A percentile compares a stretch with the other conserved stretches of the same genome.
Conservation (phyloP, 2,797 vertebrate species). For the Malurus splendens region DNA sequence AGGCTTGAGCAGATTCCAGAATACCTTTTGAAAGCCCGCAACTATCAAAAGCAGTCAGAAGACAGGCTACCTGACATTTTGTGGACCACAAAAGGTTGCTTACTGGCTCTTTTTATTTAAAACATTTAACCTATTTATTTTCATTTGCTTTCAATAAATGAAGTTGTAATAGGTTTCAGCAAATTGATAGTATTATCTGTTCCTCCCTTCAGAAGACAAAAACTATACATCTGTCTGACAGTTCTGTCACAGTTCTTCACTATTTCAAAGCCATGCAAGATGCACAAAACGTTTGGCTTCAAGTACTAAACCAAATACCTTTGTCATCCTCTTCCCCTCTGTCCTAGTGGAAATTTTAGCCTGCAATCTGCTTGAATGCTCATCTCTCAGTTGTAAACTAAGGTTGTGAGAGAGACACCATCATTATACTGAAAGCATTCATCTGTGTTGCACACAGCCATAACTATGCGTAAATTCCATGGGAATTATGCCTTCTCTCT, state of each 20-base stretch:
- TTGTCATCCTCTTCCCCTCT: neutral
- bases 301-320: neutral
- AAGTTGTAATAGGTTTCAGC: neutral
- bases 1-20: neutral
- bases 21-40: neutral
- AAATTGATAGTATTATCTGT: neutral
- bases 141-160: neutral
- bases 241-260: neutral
- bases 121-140: neutral
- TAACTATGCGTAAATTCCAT: accelerated
- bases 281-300: neutral
- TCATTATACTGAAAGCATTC: neutral
- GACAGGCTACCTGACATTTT: neutral
- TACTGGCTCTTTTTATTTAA: neutral
- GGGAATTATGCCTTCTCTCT: neutral
- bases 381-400: neutral
- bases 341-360: neutral
- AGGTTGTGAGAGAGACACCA: neutral
- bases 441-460: accelerated
- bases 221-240: neutral
- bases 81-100: neutral
- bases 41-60: neutral
- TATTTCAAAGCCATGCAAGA: neutral
- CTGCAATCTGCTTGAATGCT: neutral
- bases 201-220: neutral